phyloP scores from a whole-genome alignment of 2,797 vertebrate species.

The Manis javanica region DNA sequence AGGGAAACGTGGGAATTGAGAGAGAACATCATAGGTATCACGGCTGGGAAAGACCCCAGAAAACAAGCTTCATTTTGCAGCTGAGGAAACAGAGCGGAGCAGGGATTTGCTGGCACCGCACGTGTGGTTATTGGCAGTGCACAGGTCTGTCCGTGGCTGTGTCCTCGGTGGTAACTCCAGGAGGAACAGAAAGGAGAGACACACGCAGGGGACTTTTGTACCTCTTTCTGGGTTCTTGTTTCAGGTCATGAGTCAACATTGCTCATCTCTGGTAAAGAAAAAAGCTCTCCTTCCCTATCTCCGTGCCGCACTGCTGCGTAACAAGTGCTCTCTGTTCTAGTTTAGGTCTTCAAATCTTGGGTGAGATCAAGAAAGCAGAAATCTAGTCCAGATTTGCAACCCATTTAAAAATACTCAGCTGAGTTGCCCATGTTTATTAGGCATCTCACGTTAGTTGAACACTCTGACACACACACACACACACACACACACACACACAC shows the following conservation, averaged over 20 bases:
- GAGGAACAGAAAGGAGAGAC: background rate
- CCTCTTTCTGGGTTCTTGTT: background rate
- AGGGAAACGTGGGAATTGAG: background rate
- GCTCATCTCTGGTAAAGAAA: background rate
- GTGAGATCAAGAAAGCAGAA: background rate
- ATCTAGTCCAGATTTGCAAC: background rate
- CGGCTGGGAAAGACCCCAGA: background rate
- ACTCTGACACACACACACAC: background rate
- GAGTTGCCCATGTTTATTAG: background rate
- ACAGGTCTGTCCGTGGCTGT: background rate
- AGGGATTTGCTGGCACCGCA: background rate
- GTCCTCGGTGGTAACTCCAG: background rate
- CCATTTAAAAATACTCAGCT: background rate
- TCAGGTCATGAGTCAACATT: background rate
- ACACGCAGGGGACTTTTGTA: accelerated
- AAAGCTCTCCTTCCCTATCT: too few species aligned
- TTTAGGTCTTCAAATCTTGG: background rate
- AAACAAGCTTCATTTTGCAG: background rate
- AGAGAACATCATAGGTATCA: background rate
- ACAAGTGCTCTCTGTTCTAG: background rate
- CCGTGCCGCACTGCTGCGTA: background rate
- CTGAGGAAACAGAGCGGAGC: background rate
- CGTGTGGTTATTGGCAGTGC: background rate
- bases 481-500: too few species aligned
- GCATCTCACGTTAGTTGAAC: background rate